phyloP scores from a whole-genome alignment of 2,113 vertebrate genomes.

The Silurus meridionalis region DNA sequence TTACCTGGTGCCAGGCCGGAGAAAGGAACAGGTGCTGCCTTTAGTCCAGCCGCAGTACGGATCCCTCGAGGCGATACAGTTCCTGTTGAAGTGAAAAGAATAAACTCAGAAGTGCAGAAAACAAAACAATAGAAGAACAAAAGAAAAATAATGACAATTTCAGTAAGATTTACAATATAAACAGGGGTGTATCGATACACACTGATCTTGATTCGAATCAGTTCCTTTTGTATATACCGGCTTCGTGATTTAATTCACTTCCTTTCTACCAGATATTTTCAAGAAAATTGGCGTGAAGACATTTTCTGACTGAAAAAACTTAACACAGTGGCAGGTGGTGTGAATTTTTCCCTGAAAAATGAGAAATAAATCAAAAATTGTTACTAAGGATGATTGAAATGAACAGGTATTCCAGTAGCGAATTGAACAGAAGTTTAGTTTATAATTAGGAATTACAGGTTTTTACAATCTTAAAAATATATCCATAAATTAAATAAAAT shows the following conservation, averaged over 20 bases:
- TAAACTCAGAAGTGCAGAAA: neutral
- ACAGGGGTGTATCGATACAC: no score
- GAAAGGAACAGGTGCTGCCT: constrained; percentile 86
- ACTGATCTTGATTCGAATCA: neutral
- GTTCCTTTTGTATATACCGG: neutral
- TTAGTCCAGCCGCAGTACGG: constrained; percentile 94
- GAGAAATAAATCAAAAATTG: no score
- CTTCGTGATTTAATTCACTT: neutral
- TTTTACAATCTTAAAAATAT: neutral
- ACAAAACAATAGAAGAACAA: no score
- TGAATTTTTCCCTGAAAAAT: no score
- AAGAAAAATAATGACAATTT: no score
- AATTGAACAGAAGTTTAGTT: neutral
- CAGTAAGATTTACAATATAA: neutral
- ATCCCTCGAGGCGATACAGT: constrained; percentile 87
- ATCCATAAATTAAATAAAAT: neutral
- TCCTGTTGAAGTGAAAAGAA: constrained; percentile 69
- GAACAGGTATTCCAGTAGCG: no score
- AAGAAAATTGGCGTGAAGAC: neutral
- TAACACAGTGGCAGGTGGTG: no score
- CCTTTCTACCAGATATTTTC: neutral
- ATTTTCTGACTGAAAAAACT: no score
- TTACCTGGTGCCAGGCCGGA: constrained; percentile 86
- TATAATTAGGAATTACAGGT: neutral
- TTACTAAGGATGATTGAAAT: no score